Conservation (phyloP, 2,113 vertebrate genomes). For the Protobothrops flavoviridis region DNA sequence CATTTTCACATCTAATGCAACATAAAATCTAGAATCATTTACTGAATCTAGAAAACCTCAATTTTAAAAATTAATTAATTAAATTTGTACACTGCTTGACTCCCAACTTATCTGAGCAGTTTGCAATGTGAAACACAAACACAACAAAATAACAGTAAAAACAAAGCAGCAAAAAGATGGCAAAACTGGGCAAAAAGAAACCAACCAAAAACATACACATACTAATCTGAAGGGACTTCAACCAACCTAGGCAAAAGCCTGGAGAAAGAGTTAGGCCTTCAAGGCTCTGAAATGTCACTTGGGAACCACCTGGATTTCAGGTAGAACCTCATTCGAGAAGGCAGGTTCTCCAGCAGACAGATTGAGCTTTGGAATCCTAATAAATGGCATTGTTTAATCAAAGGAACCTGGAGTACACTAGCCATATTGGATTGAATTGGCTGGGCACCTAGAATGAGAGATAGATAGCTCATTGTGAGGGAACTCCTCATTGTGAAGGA, state of each 20-base stretch:
- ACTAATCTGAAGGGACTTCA: background rate
- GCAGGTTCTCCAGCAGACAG: background rate
- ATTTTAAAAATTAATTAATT: background rate
- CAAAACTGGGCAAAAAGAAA: background rate
- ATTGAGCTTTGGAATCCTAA: background rate
- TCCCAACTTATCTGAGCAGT: background rate
- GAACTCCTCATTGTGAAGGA: background rate
- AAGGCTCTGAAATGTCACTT: background rate
- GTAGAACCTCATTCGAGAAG: background rate
- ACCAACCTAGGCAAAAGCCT: background rate
- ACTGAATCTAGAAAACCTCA: background rate
- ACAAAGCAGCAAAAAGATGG: background rate
- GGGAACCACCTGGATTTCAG: background rate
- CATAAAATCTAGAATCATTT: background rate
- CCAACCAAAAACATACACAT: background rate
- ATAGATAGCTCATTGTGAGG: background rate
- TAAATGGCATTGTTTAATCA: background rate
- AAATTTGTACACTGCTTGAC: background rate
- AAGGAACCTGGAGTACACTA: background rate
- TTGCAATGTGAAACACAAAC: background rate
- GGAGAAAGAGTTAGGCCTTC: background rate
- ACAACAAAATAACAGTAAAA: background rate
- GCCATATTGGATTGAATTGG: background rate
- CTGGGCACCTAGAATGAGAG: background rate
- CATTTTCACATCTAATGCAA: background rate